Evolutionary conservation across 2,888 invertebrate genomes (phyloP), one percentile per base, ranked within the genome.

Genomic region (Spodoptera picta): DNA sequence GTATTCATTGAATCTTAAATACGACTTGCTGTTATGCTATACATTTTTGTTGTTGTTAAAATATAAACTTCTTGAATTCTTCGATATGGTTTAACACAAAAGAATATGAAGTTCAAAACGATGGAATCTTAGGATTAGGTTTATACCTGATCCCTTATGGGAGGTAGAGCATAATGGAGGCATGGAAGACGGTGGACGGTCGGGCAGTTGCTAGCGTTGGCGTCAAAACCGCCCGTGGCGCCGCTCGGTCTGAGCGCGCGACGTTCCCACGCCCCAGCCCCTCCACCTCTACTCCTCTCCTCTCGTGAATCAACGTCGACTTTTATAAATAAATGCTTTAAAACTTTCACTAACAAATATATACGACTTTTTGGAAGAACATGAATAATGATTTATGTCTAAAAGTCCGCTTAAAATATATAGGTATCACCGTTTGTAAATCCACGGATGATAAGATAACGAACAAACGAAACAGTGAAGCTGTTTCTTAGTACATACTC

Each of bases 221-320:
- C 84, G 85, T 75, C 65, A 78, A 14, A 83, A 87, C 80, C 83
- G 90, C 90, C 89, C 80, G 86, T 90, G 92, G 93, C 94, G 94
- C 91, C 94, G 88, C 82, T 87, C 90, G 83, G 94, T 94, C 94
- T 94, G 90, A 80, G 83, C 73, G 73, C 77, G 82, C 83, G 78
- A 65, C 65, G 83, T 89, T 89, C 92, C 85, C 91, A 89, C 89
- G 88, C 89, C 81, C 75, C 77, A 76, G 71, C 77, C 73, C 81
- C 82, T 64, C 75, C 57, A 62, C 76, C 73, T 65, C 62, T 76
- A 59, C 61, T 60, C 66, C 47, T 55, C 70, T 56, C 58, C 69
- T 67, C 77, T 81, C 81, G 77, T 83, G 80, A 85, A 87, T 87
- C 85, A 87, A 88, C 86, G 82, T 83, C 79, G 83, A 86, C 80